A percentile compares a stretch with the other conserved stretches of the same genome.
These are phyloP conservation scores for Rhinophrynus dorsalis DNA, from an alignment of 2,797 vertebrate species.

Conservation along the genomic window DNA sequence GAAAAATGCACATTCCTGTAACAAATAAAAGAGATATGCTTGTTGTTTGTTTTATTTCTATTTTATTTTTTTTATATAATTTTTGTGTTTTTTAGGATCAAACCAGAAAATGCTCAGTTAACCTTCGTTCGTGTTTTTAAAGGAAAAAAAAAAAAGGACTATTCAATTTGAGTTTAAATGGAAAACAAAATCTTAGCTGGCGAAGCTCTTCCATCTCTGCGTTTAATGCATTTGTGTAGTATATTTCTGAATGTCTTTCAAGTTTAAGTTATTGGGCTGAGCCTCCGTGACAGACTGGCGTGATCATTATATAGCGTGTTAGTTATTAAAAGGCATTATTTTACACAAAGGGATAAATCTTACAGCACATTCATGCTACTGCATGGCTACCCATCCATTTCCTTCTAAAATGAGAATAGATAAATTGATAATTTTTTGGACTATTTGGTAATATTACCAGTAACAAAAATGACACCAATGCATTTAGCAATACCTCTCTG, in stretches of 20 bases:
- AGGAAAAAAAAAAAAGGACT: no score
- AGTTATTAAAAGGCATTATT: conserved; percentile 4
- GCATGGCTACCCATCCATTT: conserved; percentile 11
- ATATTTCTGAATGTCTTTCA: background rate
- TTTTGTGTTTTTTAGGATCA: no score
- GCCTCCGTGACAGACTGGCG: conserved; percentile 27
- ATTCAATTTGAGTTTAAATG: no score
- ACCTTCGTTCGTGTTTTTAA: no score
- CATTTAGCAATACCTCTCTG: conserved; percentile 45
- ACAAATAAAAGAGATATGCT: no score
- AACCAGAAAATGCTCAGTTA: no score
- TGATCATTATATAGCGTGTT: conserved; percentile 19
- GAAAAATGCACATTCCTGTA: no score
- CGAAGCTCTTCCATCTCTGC: no score
- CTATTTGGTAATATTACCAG: conserved; percentile 24
- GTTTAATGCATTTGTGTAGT: conserved; percentile 55
- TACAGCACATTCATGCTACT: conserved; percentile 16
- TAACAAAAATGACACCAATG: conserved; percentile 47
- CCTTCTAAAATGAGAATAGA: conserved; percentile 48
- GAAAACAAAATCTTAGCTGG: no score
- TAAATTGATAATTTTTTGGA: conserved; percentile 50
- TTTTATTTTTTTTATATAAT: no score
- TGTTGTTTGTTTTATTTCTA: no score
- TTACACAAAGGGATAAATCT: background rate
- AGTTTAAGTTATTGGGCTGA: conserved; percentile 26